A percentile compares a stretch with the other conserved stretches of the same genome.
These are phyloP conservation scores for Xylocopa sonorina DNA, from an alignment of 1,140 invertebrate species.

Conservation along the genomic window DNA sequence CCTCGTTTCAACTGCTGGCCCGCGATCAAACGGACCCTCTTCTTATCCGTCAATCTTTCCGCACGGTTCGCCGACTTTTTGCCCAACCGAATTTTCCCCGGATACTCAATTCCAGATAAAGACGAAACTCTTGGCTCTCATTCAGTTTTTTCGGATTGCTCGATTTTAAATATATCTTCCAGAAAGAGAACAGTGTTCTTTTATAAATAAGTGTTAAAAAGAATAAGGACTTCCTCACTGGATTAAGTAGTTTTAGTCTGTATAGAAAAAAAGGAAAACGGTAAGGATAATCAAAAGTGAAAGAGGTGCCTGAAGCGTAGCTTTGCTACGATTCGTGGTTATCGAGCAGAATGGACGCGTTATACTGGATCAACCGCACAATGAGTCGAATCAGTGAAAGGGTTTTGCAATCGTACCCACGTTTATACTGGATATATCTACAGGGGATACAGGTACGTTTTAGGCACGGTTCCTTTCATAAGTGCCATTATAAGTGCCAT, in stretches of 20 bases:
- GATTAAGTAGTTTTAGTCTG: not conserved
- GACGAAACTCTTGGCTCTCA: not conserved
- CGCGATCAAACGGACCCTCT: conserved; percentile 37
- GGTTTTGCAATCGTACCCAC: conserved; percentile 53
- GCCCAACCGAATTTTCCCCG: not conserved
- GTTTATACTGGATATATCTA: conserved; percentile 36
- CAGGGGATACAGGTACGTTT: conserved; percentile 49
- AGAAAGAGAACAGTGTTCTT: not conserved
- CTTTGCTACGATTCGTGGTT: conserved; percentile 59
- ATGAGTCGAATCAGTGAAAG: conserved; percentile 54
- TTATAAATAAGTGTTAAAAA: no score
- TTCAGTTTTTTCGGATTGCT: no score
- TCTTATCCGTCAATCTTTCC: conserved; percentile 59
- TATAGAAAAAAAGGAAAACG: not conserved
- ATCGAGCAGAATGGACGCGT: conserved; percentile 40
- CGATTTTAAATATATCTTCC: not conserved
- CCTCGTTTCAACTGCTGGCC: conserved; percentile 20
- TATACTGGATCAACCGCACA: conserved; percentile 33
- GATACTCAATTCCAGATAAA: not conserved
- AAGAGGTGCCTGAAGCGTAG: conserved; percentile 55
- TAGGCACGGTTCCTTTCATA: conserved; percentile 47
- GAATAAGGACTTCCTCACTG: not conserved
- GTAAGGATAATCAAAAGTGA: conserved; percentile 46
- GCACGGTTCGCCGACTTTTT: conserved; percentile 34
- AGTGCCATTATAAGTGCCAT: conserved; percentile 58